Base-by-base conservation (phyloP, 2,113 vertebrate genomes). In the Carassius carassius region DNA sequence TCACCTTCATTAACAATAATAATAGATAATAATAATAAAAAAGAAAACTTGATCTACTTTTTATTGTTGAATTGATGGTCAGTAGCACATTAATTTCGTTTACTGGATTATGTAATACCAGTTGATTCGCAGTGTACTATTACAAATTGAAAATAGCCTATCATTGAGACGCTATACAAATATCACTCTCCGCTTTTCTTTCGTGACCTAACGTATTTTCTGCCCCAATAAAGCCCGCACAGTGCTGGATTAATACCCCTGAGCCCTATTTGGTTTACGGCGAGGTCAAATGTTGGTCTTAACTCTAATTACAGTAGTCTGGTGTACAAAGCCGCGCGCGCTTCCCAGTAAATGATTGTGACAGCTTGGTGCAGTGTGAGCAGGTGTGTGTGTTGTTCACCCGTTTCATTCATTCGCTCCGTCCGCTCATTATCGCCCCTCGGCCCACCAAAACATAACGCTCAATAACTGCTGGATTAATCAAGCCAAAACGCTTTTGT, bases 331-430 rank as follows among this genome's bases (percentile, higher is more conserved):
- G 65, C 54, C 19, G 47, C 92, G 93, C 92, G 92, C 92, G 89
- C 90, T 47, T 92, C 88, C 88, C 84, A 89, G 78, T 93, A 95
- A 94, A 89, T 92, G 92, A 90, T 93, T 92, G 78, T 94, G 94
- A 94, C 94, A 94, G 93, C 90, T 93, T 92, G 86, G 88, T 93
- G 91, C 85, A 85, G 85, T 81, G 79, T 90, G 91, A 94, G 94
- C 93, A 95, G 94, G 94, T 95, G 94, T 91, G 90, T 93, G 91
- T 87, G 90, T 85, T 88, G 88, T 92, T 88, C 89, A 87, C 29
- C 85, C 83, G 79, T 77, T 82, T 89, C 79, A 70, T 90, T 92
- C 88, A 91, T 84, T 88, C 91, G 89, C 93, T 91, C 87, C 86
- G 73, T 91, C 77, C 72, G 87, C 88, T 91, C 87, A 93, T 91